Percentiles rank a stretch among this genome's conserved stretches.
These are phyloP conservation scores for Aulostomus chinensis DNA, from an alignment of 2,797 vertebrate species.

Conservation along the genomic window DNA sequence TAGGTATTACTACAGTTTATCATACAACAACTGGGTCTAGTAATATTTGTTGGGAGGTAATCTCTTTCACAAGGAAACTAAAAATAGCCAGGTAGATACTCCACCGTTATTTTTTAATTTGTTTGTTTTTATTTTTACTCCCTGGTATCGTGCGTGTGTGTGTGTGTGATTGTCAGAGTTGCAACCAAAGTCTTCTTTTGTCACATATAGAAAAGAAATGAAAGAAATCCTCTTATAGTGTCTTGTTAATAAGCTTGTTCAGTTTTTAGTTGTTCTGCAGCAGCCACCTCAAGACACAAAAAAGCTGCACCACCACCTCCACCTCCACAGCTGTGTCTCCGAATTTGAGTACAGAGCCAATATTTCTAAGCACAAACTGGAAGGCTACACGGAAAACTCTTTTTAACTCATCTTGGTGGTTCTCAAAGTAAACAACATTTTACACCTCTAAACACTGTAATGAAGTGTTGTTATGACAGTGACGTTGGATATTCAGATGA, in stretches of 20 bases:
- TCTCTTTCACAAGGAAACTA: conserved; percentile 25
- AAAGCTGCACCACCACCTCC: background rate
- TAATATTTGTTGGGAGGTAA: conserved; percentile 29
- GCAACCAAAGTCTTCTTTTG: conserved; percentile 31
- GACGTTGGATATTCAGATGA: conserved; percentile 31
- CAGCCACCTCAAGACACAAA: conserved; percentile 18
- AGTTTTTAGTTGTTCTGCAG: conserved; percentile 39
- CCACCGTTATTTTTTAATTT: too few relatives aligned
- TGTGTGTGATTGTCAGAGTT: conserved; percentile 27
- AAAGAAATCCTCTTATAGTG: conserved; percentile 34
- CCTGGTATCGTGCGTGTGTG: conserved; percentile 38
- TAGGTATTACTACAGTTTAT: conserved; percentile 8
- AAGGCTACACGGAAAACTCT: conserved; percentile 24
- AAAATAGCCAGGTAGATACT: conserved; percentile 19
- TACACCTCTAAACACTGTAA: conserved; percentile 23
- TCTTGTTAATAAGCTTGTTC: conserved; percentile 57
- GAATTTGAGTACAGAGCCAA: conserved; percentile 18
- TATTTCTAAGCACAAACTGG: conserved; percentile 47
- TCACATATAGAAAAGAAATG: conserved; percentile 51
- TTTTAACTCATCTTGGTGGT: conserved; percentile 1
- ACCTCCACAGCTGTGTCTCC: too few relatives aligned
- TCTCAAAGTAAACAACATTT: too few relatives aligned
- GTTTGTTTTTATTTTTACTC: conserved; percentile 5
- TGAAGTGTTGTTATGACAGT: conserved; percentile 32
- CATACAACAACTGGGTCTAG: conserved; percentile 32